Evolutionary conservation across 2,797 vertebrate genomes (phyloP).

Genomic region (Hirundo rustica): DNA sequence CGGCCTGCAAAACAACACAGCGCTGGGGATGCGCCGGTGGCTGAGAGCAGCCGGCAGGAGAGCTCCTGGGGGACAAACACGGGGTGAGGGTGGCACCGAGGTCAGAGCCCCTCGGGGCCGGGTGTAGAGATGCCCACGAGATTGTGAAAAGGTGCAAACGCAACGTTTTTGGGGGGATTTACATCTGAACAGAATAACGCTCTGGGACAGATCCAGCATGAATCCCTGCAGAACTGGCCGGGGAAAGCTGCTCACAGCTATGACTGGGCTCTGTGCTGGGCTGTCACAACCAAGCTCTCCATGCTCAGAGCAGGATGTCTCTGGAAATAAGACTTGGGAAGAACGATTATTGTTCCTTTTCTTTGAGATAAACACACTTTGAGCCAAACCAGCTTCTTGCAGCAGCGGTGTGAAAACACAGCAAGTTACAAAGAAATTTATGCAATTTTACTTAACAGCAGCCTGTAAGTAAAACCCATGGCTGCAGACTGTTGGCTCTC

Average conservation of each 20-base stretch:
- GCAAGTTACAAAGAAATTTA: not conserved
- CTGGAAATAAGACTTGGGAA: not conserved
- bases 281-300: not conserved
- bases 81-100: not conserved
- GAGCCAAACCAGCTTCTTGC: not conserved
- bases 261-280: not conserved
- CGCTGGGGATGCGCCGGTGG: not conserved
- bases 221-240: not conserved
- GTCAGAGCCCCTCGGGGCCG: not conserved
- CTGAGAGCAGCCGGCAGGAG: not conserved
- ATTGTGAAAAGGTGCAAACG: not conserved
- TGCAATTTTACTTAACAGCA: not conserved
- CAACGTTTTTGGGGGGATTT: not conserved
- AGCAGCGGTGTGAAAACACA: not conserved
- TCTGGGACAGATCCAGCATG: not conserved
- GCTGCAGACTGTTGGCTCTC: not conserved
- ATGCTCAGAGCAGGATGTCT: not conserved
- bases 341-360: not conserved
- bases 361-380: not conserved
- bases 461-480: not conserved
- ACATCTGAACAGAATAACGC: not conserved
- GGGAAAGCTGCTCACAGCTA: not conserved
- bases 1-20: slow-evolving; percentile 74
- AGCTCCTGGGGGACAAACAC: not conserved
- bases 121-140: rapidly evolving